Evolutionary conservation across 2,888 invertebrate species (phyloP).

Genomic region (Nyleta sp.): DNA sequence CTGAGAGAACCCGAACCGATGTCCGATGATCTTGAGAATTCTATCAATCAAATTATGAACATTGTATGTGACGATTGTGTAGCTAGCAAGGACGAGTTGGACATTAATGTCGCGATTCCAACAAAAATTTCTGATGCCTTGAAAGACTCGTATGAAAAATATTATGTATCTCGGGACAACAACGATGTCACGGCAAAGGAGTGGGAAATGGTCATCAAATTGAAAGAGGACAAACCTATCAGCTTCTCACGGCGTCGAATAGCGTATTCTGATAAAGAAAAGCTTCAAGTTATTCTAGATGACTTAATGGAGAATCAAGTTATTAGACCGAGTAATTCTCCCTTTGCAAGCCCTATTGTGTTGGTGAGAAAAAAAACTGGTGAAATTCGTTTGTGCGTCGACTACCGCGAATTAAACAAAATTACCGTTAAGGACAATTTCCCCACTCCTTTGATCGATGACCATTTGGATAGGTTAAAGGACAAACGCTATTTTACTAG

Average conservation of each 20-base stretch:
- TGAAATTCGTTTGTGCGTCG: conserved; percentile 6
- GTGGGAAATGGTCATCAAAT: neutral
- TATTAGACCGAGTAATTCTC: conserved; percentile 8
- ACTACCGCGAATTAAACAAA: neutral
- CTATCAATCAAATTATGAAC: neutral
- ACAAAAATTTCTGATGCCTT: neutral
- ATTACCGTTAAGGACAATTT: conserved; percentile 14
- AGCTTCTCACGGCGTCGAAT: neutral
- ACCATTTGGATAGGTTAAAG: conserved; percentile 2
- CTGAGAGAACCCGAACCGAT: neutral
- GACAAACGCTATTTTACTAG: conserved; percentile 2
- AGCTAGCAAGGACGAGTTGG: neutral
- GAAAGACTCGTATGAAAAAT: neutral
- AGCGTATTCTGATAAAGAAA: conserved; percentile 3
- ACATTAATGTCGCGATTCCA: neutral
- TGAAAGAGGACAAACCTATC: neutral
- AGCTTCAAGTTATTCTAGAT: neutral
- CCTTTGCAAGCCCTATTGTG: conserved; percentile 8
- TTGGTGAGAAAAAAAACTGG: conserved; percentile 9
- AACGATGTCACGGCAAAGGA: neutral
- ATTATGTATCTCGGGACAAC: neutral
- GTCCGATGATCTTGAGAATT: neutral
- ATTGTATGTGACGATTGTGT: neutral
- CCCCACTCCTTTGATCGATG: conserved; percentile 14
- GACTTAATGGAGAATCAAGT: neutral